Evolutionary conservation across 2,888 invertebrate genomes (phyloP).

Genomic region (Endotricha flammealis): DNA sequence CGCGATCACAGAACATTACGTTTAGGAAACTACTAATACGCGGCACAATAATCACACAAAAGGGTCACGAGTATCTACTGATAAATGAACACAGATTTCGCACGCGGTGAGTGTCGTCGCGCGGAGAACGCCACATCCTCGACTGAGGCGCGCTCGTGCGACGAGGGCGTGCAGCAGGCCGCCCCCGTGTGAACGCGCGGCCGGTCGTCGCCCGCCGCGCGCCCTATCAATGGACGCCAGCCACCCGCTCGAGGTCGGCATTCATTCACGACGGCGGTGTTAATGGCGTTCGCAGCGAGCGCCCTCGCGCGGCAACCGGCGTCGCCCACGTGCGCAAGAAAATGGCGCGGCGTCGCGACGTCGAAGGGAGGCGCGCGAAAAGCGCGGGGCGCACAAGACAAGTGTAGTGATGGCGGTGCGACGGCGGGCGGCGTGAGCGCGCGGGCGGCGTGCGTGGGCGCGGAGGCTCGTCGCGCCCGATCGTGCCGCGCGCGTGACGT

Average conservation of each 20-base stretch:
- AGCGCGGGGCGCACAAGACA: constrained; percentile 65
- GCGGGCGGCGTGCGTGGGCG: constrained; percentile 59
- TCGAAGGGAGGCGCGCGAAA: constrained; percentile 71
- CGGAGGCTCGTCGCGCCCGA: constrained; percentile 57
- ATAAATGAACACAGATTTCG: constrained; percentile 74
- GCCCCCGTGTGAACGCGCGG: constrained; percentile 60
- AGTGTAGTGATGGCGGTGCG: constrained; percentile 56
- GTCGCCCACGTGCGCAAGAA: constrained; percentile 77
- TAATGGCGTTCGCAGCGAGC: constrained; percentile 68
- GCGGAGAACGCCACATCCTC: constrained; percentile 73
- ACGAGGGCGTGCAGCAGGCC: constrained; percentile 67
- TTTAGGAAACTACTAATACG: constrained; percentile 46
- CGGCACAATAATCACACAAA: constrained; percentile 50
- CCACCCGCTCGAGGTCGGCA: constrained; percentile 70
- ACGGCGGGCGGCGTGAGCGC: constrained; percentile 43
- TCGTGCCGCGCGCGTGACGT: constrained; percentile 18
- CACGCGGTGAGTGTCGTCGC: constrained; percentile 66
- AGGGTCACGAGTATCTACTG: constrained; percentile 55
- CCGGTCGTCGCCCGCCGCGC: constrained; percentile 66
- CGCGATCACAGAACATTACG: constrained; percentile 70
- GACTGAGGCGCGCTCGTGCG: constrained; percentile 76
- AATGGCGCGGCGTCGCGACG: constrained; percentile 75
- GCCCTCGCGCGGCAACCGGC: constrained; percentile 55
- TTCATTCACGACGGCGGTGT: constrained; percentile 74
- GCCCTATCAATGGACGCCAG: constrained; percentile 69